These are phyloP conservation scores for Hybognathus amarus DNA, from an alignment of 2,797 vertebrate species.

Conservation along the genomic window DNA sequence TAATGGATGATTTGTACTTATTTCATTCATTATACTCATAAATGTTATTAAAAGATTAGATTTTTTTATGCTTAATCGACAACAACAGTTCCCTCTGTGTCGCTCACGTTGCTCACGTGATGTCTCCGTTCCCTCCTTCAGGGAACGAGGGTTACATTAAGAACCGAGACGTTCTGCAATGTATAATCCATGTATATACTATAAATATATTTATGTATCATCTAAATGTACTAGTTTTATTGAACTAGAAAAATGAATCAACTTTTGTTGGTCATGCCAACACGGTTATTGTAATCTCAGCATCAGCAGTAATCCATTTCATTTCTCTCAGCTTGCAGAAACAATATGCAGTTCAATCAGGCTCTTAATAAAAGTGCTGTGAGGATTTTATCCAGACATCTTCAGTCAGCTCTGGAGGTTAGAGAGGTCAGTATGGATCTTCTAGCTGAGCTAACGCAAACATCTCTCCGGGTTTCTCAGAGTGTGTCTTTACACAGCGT, in stretches of 20 bases:
- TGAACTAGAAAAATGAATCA: neutral
- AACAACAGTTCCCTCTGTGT: no score
- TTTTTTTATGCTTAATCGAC: no score
- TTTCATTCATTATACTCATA: no score
- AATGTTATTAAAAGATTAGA: no score
- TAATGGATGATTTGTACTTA: no score
- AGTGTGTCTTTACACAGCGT: constrained; percentile 40
- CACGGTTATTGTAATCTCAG: constrained; percentile 15
- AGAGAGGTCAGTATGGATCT: constrained; percentile 37
- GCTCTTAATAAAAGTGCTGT: constrained; percentile 41
- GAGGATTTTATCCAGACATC: constrained; percentile 24
- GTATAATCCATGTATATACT: no score
- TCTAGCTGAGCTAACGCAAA: constrained; percentile 45
- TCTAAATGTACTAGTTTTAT: neutral
- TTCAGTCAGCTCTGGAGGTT: constrained; percentile 27
- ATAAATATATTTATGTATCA: neutral
- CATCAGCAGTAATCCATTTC: constrained; percentile 12
- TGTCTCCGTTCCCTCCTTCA: no score
- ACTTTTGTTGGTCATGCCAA: neutral
- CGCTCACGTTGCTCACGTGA: no score
- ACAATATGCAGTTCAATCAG: neutral
- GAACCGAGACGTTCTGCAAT: no score
- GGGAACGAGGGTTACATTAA: no score
- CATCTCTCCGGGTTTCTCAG: constrained; percentile 45
- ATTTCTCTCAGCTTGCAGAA: neutral